These are phyloP conservation scores for Ophion slaviceki DNA, from an alignment of 2,888 invertebrate genomes.

Conservation along the genomic window DNA sequence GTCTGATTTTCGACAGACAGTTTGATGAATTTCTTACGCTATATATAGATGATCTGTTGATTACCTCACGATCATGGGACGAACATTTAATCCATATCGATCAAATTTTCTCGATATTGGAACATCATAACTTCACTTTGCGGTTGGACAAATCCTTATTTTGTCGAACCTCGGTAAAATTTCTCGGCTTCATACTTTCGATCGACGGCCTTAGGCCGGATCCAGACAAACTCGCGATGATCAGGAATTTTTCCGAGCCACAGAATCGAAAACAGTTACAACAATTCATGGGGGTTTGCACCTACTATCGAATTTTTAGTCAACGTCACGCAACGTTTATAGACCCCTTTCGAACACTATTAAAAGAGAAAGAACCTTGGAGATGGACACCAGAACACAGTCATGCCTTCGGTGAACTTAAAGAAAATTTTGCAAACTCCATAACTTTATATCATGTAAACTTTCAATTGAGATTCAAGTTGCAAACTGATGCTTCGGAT, in stretches of 20 bases:
- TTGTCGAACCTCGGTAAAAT: slow-evolving; percentile 37
- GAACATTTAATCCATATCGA: slow-evolving; percentile 69
- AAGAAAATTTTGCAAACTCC: slow-evolving; percentile 54
- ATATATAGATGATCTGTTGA: slow-evolving; percentile 76
- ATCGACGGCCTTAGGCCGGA: slow-evolving; percentile 29
- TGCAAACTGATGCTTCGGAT: slow-evolving; percentile 60
- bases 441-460: slow-evolving; percentile 49
- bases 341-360: slow-evolving; percentile 50
- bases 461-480: slow-evolving; percentile 30
- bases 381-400: slow-evolving; percentile 50
- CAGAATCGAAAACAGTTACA: slow-evolving; percentile 69
- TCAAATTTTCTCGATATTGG: slow-evolving; percentile 60
- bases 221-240: slow-evolving; percentile 61
- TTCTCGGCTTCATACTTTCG: slow-evolving; percentile 56
- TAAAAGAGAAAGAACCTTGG: slow-evolving; percentile 44
- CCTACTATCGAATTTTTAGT: no score
- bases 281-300: background rate
- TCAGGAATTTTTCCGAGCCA: slow-evolving; percentile 68
- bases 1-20: no score
- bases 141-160: slow-evolving; percentile 70
- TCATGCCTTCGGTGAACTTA: slow-evolving; percentile 55
- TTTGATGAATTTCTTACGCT: slow-evolving; percentile 67
- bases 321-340: no score
- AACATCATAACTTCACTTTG: slow-evolving; percentile 68
- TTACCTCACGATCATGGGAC: slow-evolving; percentile 70